phyloP scores from a whole-genome alignment of 1,140 invertebrate genomes.

The Drosophila pseudoananassae region DNA sequence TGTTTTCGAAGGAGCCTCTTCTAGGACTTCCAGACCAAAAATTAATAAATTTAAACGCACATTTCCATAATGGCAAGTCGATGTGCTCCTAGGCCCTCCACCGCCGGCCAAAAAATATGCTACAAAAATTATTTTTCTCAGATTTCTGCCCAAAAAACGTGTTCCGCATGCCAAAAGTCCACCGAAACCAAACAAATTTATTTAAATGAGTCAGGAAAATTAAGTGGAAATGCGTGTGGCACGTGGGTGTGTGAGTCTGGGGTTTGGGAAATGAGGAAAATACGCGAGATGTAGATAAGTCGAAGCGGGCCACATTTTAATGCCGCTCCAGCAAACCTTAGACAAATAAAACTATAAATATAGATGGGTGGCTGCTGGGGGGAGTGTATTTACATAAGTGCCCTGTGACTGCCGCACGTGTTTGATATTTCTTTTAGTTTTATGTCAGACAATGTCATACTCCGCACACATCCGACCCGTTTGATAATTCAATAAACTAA shows the following conservation, averaged over 20 bases:
- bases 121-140: constrained; percentile 18
- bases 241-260: neutral
- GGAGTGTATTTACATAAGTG: constrained; percentile 71
- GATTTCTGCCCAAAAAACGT: constrained; percentile 21
- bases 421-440: constrained; percentile 77
- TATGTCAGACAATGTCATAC: constrained; percentile 63
- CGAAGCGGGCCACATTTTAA: constrained; percentile 48
- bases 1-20: neutral
- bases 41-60: constrained; percentile 32
- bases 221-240: constrained; percentile 52
- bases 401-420: constrained; percentile 59
- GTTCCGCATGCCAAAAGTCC: constrained; percentile 15
- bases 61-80: constrained; percentile 40
- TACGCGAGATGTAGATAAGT: constrained; percentile 70
- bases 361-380: constrained; percentile 7
- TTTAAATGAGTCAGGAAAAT: constrained; percentile 76
- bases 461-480: constrained; percentile 20
- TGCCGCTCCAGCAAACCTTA: constrained; percentile 44
- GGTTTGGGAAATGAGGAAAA: constrained; percentile 30
- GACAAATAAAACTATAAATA: constrained; percentile 81
- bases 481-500: constrained; percentile 81
- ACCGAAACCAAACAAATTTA: constrained; percentile 55
- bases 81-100: constrained; percentile 7
- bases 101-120: constrained; percentile 24
- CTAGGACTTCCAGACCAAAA: constrained; percentile 12